Evolutionary conservation across 2,113 vertebrate genomes (phyloP).

Genomic region (Eubucco bourcierii): DNA sequence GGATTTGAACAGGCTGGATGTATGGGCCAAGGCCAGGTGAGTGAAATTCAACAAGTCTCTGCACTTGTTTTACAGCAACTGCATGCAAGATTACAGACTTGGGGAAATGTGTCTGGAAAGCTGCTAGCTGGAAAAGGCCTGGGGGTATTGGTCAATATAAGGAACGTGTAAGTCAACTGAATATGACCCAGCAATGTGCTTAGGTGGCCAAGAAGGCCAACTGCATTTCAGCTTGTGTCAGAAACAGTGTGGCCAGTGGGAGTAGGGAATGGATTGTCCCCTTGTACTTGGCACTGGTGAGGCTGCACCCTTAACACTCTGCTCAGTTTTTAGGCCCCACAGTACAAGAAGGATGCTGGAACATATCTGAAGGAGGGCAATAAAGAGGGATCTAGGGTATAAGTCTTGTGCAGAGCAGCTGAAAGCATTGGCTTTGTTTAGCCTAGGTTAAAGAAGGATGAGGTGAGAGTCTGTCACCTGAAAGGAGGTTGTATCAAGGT

Average conservation of each 20-base stretch:
- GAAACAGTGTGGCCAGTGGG: neutral
- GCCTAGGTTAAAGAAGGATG: neutral
- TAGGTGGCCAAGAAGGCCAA: too few species aligned
- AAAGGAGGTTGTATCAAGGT: neutral
- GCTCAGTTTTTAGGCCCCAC: neutral
- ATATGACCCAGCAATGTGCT: neutral
- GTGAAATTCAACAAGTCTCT: too few species aligned
- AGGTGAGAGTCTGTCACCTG: too few species aligned
- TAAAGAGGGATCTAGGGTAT: neutral
- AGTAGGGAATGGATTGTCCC: neutral
- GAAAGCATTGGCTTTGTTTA: neutral
- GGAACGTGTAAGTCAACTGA: neutral
- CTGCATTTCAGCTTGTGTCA: neutral
- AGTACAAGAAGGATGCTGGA: neutral
- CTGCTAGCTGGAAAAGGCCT: neutral
- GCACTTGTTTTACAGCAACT: too few species aligned
- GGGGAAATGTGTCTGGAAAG: neutral
- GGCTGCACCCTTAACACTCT: too few species aligned
- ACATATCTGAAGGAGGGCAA: neutral
- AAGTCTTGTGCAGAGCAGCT: neutral
- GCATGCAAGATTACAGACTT: too few species aligned
- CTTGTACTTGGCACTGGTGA: neutral
- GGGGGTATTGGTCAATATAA: accelerated
- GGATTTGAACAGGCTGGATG: too few species aligned
- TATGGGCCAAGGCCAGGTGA: too few species aligned